Conservation (phyloP, 1,140 invertebrate species). For the Meloidogyne exigua region DNA sequence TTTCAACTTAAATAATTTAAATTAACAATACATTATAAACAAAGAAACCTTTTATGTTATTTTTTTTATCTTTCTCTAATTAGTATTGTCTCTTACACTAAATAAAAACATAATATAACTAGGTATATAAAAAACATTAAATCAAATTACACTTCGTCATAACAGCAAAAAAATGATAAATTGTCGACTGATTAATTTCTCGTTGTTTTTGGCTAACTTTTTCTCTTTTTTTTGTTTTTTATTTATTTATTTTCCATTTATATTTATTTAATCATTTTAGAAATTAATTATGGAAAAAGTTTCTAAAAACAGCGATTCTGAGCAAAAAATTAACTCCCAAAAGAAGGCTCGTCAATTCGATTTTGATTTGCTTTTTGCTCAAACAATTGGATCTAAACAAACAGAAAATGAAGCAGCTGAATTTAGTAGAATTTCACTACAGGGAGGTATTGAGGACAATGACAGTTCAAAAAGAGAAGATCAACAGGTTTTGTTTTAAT, state of each 20-base stretch:
- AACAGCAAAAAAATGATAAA: neutral
- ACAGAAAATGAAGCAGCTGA: conserved; percentile 15
- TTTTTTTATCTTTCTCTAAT: too few species aligned
- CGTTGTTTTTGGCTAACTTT: neutral
- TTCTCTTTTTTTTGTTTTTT: neutral
- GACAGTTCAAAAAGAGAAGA: conserved; percentile 20
- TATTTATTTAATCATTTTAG: too few species aligned
- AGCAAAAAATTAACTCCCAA: conserved; percentile 24
- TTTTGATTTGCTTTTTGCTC: conserved; percentile 42
- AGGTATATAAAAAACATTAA: too few species aligned
- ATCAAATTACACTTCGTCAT: too few species aligned
- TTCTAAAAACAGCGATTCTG: neutral
- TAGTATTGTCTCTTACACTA: too few species aligned
- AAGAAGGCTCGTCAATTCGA: conserved; percentile 46
- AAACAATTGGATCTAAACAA: conserved; percentile 33
- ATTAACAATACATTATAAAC: too few species aligned
- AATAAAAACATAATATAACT: too few species aligned
- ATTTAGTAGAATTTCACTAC: conserved; percentile 11
- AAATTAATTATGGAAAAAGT: neutral
- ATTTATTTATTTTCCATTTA: too few species aligned
- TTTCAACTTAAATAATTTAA: too few species aligned
- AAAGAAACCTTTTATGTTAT: too few species aligned
- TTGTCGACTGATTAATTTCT: too few species aligned
- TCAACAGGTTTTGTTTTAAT: neutral
- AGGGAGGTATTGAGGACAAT: neutral